Percentiles rank a stretch among this genome's conserved stretches.
Evolutionary conservation across 2,797 vertebrate species (phyloP).

Genomic region (Bradypodion pumilum): DNA sequence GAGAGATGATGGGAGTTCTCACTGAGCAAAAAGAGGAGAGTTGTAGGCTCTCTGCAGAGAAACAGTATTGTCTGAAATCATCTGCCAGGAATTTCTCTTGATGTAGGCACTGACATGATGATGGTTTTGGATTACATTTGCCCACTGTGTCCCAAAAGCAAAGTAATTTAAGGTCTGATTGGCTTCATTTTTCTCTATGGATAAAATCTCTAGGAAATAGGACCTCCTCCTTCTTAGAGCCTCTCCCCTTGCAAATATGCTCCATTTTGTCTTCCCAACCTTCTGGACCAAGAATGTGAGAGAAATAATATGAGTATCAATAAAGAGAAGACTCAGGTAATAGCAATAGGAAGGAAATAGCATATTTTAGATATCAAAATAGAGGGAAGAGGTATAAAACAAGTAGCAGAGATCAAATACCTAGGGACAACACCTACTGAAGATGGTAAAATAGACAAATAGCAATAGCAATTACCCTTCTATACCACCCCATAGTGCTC

Average conservation of each 20-base stretch:
- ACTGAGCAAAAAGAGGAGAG: not conserved
- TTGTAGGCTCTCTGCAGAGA: not conserved
- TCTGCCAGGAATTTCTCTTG: not conserved
- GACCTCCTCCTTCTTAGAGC: not conserved
- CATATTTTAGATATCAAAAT: too few species aligned
- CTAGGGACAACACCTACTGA: too few species aligned
- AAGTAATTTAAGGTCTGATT: not conserved
- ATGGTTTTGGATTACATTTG: not conserved
- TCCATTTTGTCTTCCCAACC: not conserved
- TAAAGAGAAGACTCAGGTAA: too few species aligned
- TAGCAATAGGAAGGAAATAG: too few species aligned
- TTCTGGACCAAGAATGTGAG: not conserved
- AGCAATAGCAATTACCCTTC: too few species aligned
- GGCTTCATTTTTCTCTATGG: not conserved
- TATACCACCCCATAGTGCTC: too few species aligned
- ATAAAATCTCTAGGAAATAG: not conserved
- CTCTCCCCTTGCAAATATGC: not conserved
- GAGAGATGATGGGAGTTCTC: not conserved
- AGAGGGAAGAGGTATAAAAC: too few species aligned
- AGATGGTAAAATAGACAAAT: too few species aligned
- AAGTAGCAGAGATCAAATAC: too few species aligned
- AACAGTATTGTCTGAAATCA: not conserved
- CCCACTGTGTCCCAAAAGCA: not conserved
- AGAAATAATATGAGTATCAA: too few species aligned
- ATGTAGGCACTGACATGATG: not conserved